These are phyloP conservation scores for Falco berigora DNA, from an alignment of 2,797 vertebrate species.

Conservation along the genomic window DNA sequence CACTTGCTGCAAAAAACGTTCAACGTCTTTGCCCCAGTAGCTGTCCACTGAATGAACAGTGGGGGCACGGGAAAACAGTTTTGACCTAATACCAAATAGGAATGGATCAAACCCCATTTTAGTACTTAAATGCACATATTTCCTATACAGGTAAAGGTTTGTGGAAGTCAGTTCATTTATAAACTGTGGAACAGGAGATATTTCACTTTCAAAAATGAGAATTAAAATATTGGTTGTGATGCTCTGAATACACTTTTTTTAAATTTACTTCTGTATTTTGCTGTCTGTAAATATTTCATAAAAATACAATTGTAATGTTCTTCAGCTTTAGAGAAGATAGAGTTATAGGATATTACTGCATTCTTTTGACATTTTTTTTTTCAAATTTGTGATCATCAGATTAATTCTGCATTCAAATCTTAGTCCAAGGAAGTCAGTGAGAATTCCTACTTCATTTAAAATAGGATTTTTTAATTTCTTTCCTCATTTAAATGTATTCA, in stretches of 20 bases:
- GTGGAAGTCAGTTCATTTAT: not conserved
- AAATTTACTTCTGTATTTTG: not conserved
- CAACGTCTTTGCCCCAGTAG: not conserved
- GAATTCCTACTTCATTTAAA: not conserved
- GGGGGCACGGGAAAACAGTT: not conserved
- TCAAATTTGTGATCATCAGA: not conserved
- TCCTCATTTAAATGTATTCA: not conserved
- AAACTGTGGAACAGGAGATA: not conserved
- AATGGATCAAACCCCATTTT: not conserved
- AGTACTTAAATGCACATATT: not conserved
- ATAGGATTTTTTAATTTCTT: not conserved
- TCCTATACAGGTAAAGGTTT: not conserved
- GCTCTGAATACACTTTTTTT: not conserved
- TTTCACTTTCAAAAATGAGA: not conserved
- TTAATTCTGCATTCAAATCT: not conserved
- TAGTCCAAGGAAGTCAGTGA: not conserved
- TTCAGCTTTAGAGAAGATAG: not conserved
- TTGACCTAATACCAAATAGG: not conserved
- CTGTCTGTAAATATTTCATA: not conserved
- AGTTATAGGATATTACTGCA: not conserved
- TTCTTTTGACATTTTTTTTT: not conserved
- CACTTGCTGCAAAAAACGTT: not conserved
- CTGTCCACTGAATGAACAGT: not conserved
- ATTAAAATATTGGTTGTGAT: not conserved
- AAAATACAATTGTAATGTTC: not conserved